Evolutionary conservation across 2,113 vertebrate species (phyloP).

Genomic region (human (Homo sapiens)): DNA sequence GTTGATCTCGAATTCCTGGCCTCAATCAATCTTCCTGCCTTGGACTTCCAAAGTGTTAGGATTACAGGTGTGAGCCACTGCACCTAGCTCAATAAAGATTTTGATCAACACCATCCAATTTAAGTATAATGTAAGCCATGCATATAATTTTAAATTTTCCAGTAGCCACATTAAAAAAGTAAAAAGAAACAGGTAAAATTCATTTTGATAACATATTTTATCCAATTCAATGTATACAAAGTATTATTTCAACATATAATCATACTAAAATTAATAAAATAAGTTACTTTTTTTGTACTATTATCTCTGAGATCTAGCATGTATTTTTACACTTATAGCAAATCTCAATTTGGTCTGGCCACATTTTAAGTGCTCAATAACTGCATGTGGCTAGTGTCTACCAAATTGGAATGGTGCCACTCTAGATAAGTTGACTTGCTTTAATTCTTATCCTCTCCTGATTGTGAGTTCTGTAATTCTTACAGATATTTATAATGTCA

Average conservation of each 20-base stretch:
- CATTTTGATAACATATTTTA: constrained; percentile 28
- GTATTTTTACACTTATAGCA: not conserved
- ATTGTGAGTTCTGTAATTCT: not conserved
- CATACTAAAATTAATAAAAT: constrained; percentile 18
- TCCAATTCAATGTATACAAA: not conserved
- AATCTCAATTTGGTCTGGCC: not conserved
- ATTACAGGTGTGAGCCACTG: too few species aligned
- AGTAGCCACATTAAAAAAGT: constrained; percentile 10
- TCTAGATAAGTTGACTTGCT: constrained; percentile 2
- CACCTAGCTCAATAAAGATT: not conserved
- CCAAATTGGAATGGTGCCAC: not conserved
- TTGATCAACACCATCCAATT: not conserved
- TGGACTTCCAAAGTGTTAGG: too few species aligned
- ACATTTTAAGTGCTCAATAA: not conserved
- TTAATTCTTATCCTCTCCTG: not conserved
- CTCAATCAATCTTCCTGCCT: too few species aligned
- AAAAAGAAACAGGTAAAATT: not conserved
- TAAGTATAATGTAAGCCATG: not conserved
- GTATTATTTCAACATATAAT: not conserved
- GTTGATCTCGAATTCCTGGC: too few species aligned
- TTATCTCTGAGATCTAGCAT: not conserved
- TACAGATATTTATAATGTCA: constrained; percentile 17
- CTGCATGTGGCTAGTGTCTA: not conserved
- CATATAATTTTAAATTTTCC: not conserved
- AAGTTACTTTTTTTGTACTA: not conserved